phyloP scores from a whole-genome alignment of 2,888 invertebrate species.

The Agrochola litura region DNA sequence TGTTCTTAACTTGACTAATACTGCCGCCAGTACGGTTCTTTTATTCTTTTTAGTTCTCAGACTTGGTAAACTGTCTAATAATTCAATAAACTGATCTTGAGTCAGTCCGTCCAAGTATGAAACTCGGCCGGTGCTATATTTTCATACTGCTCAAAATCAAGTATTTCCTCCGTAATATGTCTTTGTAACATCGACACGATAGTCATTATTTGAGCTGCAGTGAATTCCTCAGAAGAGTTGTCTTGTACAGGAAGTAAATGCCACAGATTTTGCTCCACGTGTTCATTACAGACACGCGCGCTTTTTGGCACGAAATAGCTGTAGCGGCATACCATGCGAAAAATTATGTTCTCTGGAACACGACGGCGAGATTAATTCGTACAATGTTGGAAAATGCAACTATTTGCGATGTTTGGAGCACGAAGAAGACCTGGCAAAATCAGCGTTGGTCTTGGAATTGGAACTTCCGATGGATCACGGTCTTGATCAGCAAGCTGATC shows the following conservation, averaged over 20 bases:
- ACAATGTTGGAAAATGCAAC: constrained; percentile 44
- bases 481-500: constrained; percentile 11
- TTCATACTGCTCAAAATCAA: constrained; percentile 36
- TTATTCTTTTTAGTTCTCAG: constrained; percentile 16
- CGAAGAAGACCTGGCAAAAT: constrained; percentile 27
- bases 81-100: constrained; percentile 34
- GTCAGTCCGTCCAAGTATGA: constrained; percentile 25
- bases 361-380: constrained; percentile 32
- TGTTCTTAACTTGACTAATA: constrained; percentile 34
- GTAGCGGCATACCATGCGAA: constrained; percentile 25
- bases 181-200: constrained; percentile 29
- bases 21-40: constrained; percentile 31
- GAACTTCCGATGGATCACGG: constrained; percentile 5
- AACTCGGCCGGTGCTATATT: constrained; percentile 13
- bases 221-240: constrained; percentile 39
- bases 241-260: constrained; percentile 34
- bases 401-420: constrained; percentile 37
- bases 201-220: constrained; percentile 33
- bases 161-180: constrained; percentile 25
- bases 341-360: constrained; percentile 37
- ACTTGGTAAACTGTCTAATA: constrained; percentile 25
- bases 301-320: too few relatives aligned
- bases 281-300: too few relatives aligned
- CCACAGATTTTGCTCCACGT: constrained; percentile 39
- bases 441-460: constrained; percentile 4